Percentiles rank a stretch among this genome's conserved stretches.
Conservation (phyloP, 2,797 vertebrate genomes). For the Loriculus beryllinus region DNA sequence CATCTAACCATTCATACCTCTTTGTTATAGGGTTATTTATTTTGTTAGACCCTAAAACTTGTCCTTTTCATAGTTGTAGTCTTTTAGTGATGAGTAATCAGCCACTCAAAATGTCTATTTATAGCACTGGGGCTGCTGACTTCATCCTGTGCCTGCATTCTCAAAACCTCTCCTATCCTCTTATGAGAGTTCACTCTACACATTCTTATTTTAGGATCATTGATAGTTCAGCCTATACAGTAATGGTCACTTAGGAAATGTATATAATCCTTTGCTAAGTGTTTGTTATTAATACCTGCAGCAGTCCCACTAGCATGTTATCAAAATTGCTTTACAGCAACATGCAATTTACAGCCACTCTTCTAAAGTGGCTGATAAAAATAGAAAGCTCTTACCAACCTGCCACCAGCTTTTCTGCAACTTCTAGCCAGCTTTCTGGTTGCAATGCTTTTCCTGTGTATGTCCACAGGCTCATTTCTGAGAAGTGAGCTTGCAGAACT, state of each 20-base stretch:
- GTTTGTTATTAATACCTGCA: background rate
- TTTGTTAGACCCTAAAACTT: background rate
- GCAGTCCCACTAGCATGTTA: background rate
- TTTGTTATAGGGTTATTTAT: background rate
- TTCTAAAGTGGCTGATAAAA: background rate
- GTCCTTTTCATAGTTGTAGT: background rate
- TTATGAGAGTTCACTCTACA: background rate
- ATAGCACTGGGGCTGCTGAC: background rate
- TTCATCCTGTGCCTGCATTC: background rate
- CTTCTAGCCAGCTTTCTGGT: background rate
- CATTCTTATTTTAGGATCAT: background rate
- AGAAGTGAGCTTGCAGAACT: background rate
- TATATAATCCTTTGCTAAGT: background rate
- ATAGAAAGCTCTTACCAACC: background rate
- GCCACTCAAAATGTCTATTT: background rate
- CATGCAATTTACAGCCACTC: background rate
- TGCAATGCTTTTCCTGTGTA: background rate
- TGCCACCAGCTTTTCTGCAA: background rate
- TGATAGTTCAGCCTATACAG: background rate
- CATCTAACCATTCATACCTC: background rate
- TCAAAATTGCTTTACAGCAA: background rate
- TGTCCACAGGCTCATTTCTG: background rate
- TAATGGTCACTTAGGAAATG: background rate
- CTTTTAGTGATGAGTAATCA: background rate
- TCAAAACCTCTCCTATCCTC: background rate